Conservation (phyloP, 2,888 invertebrate species). For the Drosophila picticornis region DNA sequence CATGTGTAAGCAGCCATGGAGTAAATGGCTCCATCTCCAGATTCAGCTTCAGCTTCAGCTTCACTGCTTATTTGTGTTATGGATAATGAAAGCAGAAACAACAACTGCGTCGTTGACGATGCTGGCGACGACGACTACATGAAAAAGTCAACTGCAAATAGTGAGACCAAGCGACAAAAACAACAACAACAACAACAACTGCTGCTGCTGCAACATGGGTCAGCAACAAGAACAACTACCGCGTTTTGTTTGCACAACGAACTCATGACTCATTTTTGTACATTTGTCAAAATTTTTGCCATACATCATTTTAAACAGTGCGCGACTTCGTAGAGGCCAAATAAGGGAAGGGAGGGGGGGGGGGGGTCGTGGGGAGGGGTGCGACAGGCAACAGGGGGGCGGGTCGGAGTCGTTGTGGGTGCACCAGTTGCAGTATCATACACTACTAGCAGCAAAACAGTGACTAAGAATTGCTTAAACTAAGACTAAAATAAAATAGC, state of each 20-base stretch:
- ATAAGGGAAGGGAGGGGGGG: no score
- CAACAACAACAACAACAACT: slow-evolving; percentile 27
- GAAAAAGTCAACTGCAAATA: slow-evolving; percentile 79
- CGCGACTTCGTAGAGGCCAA: slow-evolving; percentile 36
- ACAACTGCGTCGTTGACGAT: slow-evolving; percentile 48
- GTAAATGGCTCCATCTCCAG: slow-evolving; percentile 41
- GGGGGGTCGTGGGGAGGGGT: background rate
- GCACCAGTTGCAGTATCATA: slow-evolving; percentile 50
- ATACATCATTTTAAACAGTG: slow-evolving; percentile 82
- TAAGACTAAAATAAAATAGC: background rate
- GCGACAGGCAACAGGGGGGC: background rate
- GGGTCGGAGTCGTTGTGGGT: slow-evolving; percentile 15
- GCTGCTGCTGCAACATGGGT: slow-evolving; percentile 27
- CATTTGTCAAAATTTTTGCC: slow-evolving; percentile 82
- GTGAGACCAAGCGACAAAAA: slow-evolving; percentile 50
- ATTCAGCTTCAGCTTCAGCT: slow-evolving; percentile 13
- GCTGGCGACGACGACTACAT: slow-evolving; percentile 64
- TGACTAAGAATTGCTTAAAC: slow-evolving; percentile 9
- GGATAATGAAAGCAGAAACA: slow-evolving; percentile 61
- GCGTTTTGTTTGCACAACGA: slow-evolving; percentile 75
- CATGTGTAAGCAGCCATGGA: slow-evolving; percentile 65
- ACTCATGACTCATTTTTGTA: slow-evolving; percentile 83
- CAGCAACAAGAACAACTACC: slow-evolving; percentile 53
- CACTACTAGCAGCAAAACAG: slow-evolving; percentile 28
- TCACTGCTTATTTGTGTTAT: slow-evolving; percentile 68